These are phyloP conservation scores for Ophonus ardosiacus DNA, from an alignment of 2,888 invertebrate species.

Conservation along the genomic window DNA sequence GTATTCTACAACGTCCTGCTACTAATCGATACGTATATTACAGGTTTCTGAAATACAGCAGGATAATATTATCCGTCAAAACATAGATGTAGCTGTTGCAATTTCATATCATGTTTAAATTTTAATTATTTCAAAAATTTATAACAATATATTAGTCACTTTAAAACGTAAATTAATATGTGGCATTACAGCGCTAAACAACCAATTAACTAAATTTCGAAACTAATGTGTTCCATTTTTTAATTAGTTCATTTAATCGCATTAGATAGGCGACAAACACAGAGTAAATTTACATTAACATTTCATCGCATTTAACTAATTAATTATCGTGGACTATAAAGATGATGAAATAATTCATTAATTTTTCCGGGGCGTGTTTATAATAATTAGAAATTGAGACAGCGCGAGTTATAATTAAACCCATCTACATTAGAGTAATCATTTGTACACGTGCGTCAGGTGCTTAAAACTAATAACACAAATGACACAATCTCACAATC, in stretches of 20 bases:
- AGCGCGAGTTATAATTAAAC: slow-evolving; percentile 17
- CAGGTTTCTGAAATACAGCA: background rate
- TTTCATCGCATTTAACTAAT: slow-evolving; percentile 17
- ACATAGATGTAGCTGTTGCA: background rate
- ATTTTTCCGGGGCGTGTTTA: slow-evolving; percentile 22
- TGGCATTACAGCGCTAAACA: background rate
- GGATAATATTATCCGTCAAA: background rate
- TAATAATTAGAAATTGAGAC: slow-evolving; percentile 47
- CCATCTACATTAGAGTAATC: slow-evolving; percentile 29
- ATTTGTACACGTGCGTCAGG: slow-evolving; percentile 1
- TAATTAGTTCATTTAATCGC: slow-evolving; percentile 23
- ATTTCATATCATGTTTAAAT: background rate
- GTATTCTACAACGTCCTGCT: background rate
- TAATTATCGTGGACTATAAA: background rate
- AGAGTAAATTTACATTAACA: slow-evolving; percentile 1
- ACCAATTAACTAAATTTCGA: slow-evolving; percentile 13
- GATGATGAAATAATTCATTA: slow-evolving; percentile 43
- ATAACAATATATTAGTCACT: background rate
- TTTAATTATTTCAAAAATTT: background rate
- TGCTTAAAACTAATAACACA: background rate
- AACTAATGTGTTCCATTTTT: background rate
- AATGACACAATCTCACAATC: background rate
- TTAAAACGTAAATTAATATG: background rate
- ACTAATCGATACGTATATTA: background rate
- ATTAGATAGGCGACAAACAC: slow-evolving; percentile 1